Conservation (phyloP, 1,140 invertebrate genomes). For the Diprion similis region DNA sequence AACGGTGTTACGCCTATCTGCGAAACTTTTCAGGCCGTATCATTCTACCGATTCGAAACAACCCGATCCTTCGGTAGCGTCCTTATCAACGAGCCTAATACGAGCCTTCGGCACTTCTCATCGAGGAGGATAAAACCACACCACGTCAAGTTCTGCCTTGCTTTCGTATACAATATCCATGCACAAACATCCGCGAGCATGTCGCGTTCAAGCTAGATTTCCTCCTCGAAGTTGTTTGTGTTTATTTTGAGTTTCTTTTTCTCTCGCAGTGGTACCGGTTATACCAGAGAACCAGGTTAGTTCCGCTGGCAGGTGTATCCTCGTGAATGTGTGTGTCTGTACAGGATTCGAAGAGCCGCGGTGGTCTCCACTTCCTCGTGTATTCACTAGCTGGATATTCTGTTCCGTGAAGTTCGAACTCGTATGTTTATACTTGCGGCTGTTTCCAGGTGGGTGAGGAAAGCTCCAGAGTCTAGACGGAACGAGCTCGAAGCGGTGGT, state of each 20-base stretch:
- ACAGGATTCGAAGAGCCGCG: neutral
- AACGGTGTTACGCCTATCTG: too few species aligned
- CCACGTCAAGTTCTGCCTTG: too few species aligned
- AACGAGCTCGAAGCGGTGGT: neutral
- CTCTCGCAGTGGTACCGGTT: neutral
- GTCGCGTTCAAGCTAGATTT: neutral
- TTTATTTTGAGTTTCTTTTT: neutral
- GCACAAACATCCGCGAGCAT: too few species aligned
- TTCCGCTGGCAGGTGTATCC: neutral
- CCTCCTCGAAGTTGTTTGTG: neutral
- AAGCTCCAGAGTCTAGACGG: neutral
- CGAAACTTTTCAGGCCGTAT: too few species aligned
- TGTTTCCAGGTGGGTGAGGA: too few species aligned
- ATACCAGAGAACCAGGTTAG: neutral
- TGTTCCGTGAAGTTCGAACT: neutral
- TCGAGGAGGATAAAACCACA: too few species aligned
- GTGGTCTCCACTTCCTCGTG: neutral
- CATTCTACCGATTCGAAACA: too few species aligned
- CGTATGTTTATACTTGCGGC: neutral
- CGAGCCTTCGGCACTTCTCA: too few species aligned
- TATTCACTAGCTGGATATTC: neutral
- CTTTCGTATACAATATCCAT: too few species aligned
- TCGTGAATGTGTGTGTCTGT: neutral
- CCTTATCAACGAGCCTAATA: too few species aligned
- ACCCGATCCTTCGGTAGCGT: too few species aligned